Evolutionary conservation across 1,140 invertebrate genomes (phyloP), one percentile per base, ranked within the genome.

Genomic region (Globodera ellingtonae): DNA sequence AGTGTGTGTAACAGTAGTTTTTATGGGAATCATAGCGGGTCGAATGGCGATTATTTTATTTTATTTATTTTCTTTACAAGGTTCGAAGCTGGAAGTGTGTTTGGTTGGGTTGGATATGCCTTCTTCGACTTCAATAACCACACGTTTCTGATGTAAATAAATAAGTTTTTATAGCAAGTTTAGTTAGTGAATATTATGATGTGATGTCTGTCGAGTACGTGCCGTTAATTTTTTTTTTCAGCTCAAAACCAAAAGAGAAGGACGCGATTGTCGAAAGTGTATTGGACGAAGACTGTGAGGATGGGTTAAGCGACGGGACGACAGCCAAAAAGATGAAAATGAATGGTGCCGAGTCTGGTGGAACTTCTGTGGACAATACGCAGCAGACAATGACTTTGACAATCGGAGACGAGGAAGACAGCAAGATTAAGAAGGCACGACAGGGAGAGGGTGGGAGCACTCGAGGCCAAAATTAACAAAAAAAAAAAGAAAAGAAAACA

Each of bases 71-170:
- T 18, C 83, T 24, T 83, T 15, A 15, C 21, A 72, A 86, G 86
- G 7, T 89, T 89, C 48, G 80, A 86, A 86, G 93, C 93, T 86
- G 94, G 94, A 0, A 94, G 96, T 91, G 94, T 97, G 21, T 97
- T 94, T 93, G 97, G 97, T 72, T 94, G 93, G 89, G 94, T 94
- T 91, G 96, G 96, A 3, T 98, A 93, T 90, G 93, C 93, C 85
- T 97, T 97, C 90, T 92, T 93, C 52, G 96, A 98, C 91, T 92
- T 98, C 18, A 93, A 93, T 62, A 92, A 93, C 50, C 95, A 97
- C 89, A 92, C 94, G 85, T 98, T 93, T 91, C 93, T 93, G 35
- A 94, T 95, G 93, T 96, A 91, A 92, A 93, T 62, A 10, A n/a
- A n/a, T n/a, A n/a, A n/a, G n/a, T n/a, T n/a, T n/a, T n/a, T n/a